Conservation (phyloP, 2,113 vertebrate species). For the Lipophrys pholis region DNA sequence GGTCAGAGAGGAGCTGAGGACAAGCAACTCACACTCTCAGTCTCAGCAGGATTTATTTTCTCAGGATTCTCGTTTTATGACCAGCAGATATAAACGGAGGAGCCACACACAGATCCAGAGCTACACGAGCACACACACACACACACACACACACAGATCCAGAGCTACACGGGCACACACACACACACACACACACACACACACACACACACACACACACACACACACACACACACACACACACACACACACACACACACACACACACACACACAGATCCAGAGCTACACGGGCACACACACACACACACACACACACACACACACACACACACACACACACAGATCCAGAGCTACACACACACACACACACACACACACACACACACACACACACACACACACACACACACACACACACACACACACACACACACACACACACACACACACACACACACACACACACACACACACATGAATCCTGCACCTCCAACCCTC, state of each 20-base stretch:
- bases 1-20: conserved; percentile 38
- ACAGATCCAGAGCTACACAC: conserved; percentile 53
- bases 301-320: too few relatives aligned
- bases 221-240: too few relatives aligned
- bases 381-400: too few relatives aligned
- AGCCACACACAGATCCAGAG: conserved; percentile 58
- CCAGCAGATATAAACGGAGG: background rate
- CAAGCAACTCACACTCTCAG: background rate
- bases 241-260: too few relatives aligned
- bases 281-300: conserved; percentile 44
- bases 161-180: conserved; percentile 44
- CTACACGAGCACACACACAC: conserved; percentile 50
- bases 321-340: conserved; percentile 72
- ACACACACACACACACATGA: too few relatives aligned
- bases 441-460: too few relatives aligned
- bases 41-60: background rate
- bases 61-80: too few relatives aligned
- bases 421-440: conserved; percentile 55
- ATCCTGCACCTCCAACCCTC: too few relatives aligned
- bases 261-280: conserved; percentile 66
- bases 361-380: too few relatives aligned
- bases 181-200: too few relatives aligned
- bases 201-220: too few relatives aligned
- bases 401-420: too few relatives aligned
- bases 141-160: conserved; percentile 66